These are phyloP conservation scores for Miniopterus natalensis DNA, from an alignment of 2,113 vertebrate genomes.

Conservation along the genomic window DNA sequence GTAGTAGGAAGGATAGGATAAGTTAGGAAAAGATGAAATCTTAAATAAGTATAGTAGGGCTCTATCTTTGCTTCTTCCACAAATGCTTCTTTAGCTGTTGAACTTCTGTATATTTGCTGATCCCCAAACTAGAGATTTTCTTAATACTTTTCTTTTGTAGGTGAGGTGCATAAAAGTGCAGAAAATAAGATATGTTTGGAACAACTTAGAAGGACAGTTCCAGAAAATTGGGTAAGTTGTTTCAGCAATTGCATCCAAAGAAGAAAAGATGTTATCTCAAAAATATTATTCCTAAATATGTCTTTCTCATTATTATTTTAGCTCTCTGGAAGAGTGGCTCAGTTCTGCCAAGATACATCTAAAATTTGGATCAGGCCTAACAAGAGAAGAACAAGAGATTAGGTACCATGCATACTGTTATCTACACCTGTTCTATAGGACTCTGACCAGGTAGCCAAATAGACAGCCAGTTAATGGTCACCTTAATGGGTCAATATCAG, in stretches of 20 bases:
- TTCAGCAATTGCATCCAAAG: neutral
- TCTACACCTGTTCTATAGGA: neutral
- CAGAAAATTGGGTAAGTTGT: conserved; percentile 89
- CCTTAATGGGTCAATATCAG: neutral
- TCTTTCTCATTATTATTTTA: conserved; percentile 78
- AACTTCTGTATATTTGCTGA: neutral
- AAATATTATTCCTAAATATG: neutral
- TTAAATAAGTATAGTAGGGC: neutral
- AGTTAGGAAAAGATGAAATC: neutral
- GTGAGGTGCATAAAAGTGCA: conserved; percentile 89
- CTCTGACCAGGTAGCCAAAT: neutral
- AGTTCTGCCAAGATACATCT: conserved; percentile 87
- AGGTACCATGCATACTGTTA: conserved; percentile 81
- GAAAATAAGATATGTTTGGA: conserved; percentile 90
- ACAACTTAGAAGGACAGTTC: conserved; percentile 86
- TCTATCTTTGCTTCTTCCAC: conserved; percentile 14
- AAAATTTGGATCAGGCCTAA: conserved; percentile 89
- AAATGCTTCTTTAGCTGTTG: neutral
- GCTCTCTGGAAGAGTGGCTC: conserved; percentile 88
- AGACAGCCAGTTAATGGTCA: neutral
- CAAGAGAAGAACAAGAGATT: conserved; percentile 84
- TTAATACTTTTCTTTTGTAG: conserved; percentile 81
- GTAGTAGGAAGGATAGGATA: neutral
- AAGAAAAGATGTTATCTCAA: conserved; percentile 15
- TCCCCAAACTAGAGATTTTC: conserved; percentile 19